Conservation (phyloP, 2,888 invertebrate species). For the Callimorpha dominula region DNA sequence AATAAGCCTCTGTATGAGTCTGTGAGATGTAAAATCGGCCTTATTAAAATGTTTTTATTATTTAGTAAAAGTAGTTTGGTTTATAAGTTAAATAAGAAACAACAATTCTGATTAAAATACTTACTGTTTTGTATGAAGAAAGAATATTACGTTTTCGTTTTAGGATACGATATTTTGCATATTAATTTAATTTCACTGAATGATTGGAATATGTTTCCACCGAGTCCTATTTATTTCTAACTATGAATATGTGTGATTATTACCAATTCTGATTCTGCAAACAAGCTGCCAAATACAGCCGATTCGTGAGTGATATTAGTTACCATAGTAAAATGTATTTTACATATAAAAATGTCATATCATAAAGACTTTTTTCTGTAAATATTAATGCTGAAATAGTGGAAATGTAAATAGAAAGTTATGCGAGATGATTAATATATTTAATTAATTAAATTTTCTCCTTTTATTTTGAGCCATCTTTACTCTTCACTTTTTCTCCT, state of each 20-base stretch:
- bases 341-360: conserved; percentile 58
- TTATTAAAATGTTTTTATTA: not conserved
- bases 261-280: conserved; percentile 35
- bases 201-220: conserved; percentile 67
- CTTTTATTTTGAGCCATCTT: conserved; percentile 14
- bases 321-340: conserved; percentile 74
- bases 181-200: conserved; percentile 59
- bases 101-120: not conserved
- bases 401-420: conserved; percentile 80
- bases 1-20: too few species aligned
- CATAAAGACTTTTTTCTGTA: conserved; percentile 67
- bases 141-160: conserved; percentile 68
- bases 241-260: conserved; percentile 49
- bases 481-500: not conserved
- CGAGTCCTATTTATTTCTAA: conserved; percentile 73
- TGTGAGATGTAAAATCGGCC: not conserved
- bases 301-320: conserved; percentile 82
- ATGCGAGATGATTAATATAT: conserved; percentile 71
- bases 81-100: not conserved
- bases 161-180: conserved; percentile 56
- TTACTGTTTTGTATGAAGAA: not conserved
- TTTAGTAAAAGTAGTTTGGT: not conserved
- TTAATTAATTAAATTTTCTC: conserved; percentile 48
- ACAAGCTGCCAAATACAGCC: conserved; percentile 65
- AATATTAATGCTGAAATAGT: conserved; percentile 70